A percentile compares a stretch with the other conserved stretches of the same genome.
Evolutionary conservation across 2,888 invertebrate genomes (phyloP).

Genomic region (Hofmannophila pseudospretella): DNA sequence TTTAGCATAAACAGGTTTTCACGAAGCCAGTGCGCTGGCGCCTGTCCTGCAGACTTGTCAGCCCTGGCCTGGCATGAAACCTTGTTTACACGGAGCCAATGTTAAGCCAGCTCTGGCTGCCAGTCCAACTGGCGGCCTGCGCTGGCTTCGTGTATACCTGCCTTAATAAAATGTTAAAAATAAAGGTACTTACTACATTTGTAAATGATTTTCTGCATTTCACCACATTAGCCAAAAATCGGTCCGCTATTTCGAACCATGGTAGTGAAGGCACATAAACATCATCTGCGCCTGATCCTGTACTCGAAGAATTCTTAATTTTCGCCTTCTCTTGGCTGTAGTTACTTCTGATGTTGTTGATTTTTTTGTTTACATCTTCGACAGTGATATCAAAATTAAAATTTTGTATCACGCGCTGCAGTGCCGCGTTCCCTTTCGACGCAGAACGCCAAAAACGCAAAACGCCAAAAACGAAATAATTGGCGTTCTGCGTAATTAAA

Average conservation of each 20-base stretch:
- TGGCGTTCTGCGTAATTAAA: too few species aligned
- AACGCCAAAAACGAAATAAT: too few species aligned
- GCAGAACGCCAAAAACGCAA: too few species aligned
- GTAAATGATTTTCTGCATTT: slow-evolving; percentile 7
- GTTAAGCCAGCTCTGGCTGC: too few species aligned
- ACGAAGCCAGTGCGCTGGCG: too few species aligned
- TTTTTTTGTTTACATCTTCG: slow-evolving; percentile 10
- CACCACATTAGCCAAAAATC: slow-evolving; percentile 8
- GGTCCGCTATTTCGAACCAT: slow-evolving; percentile 5
- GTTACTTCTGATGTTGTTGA: slow-evolving; percentile 10
- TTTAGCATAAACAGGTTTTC: too few species aligned
- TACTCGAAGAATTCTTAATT: slow-evolving; percentile 3
- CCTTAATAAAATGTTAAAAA: too few species aligned
- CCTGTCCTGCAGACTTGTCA: too few species aligned
- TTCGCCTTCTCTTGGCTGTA: slow-evolving; percentile 6
- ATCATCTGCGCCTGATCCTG: slow-evolving; percentile 9
- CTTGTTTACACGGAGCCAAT: too few species aligned
- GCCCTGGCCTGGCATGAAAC: too few species aligned
- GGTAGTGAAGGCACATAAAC: slow-evolving; percentile 6
- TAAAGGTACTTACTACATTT: slow-evolving; percentile 1
- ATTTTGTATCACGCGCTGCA: neutral
- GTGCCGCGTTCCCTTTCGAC: neutral
- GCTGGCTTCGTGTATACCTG: too few species aligned
- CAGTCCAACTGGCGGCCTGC: too few species aligned
- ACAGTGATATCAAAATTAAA: neutral